These are phyloP conservation scores for Carcina quercana DNA, from an alignment of 2,888 invertebrate species.

Conservation along the genomic window DNA sequence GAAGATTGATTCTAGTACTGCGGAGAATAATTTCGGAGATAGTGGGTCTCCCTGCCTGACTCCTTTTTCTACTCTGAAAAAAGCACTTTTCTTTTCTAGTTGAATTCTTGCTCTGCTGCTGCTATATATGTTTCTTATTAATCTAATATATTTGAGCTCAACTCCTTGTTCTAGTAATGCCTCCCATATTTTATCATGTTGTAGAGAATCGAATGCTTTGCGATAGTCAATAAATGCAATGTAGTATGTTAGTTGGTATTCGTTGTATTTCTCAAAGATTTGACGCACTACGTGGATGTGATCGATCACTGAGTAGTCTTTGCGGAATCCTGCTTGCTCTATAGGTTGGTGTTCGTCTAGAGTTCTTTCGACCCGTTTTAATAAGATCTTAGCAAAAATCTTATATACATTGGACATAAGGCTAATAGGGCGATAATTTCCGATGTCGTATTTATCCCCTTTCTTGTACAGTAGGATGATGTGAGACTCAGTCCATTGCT, in stretches of 20 bases:
- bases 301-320: too few species aligned
- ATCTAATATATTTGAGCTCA: conserved; percentile 15
- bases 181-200: conserved; percentile 7
- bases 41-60: conserved; percentile 18
- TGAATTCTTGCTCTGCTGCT: conserved; percentile 16
- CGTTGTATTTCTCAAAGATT: conserved; percentile 8
- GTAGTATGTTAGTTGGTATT: conserved; percentile 14
- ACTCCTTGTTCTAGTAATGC: conserved; percentile 16
- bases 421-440: conserved; percentile 17
- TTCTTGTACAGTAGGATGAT: conserved; percentile 21
- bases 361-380: conserved; percentile 4
- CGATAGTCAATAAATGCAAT: conserved; percentile 18
- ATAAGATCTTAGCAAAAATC: conserved; percentile 8
- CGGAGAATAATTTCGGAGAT: conserved; percentile 16
- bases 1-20: conserved; percentile 11
- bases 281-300: conserved; percentile 8
- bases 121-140: conserved; percentile 17
- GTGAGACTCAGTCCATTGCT: conserved; percentile 21
- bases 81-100: conserved; percentile 15
- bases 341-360: conserved; percentile 6
- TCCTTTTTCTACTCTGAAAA: conserved; percentile 12
- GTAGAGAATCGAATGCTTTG: conserved; percentile 14
- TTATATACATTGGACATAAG: conserved; percentile 6
- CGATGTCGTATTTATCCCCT: conserved; percentile 16
- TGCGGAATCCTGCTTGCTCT: too few species aligned